Evolutionary conservation across 2,797 vertebrate genomes (phyloP).

Genomic region (Numenius phaeopus): DNA sequence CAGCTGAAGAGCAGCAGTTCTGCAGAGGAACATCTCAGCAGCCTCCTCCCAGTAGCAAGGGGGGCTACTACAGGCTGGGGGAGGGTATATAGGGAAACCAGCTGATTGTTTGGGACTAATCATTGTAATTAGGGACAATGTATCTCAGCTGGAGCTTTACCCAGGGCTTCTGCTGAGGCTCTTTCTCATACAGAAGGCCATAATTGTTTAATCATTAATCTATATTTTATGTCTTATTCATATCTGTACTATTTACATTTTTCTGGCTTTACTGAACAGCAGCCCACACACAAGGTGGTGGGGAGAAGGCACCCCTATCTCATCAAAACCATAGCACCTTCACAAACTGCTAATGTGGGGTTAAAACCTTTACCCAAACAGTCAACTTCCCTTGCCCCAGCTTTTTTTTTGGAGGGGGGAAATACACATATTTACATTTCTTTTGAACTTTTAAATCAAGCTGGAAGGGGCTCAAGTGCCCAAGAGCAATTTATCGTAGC

Average conservation of each 20-base stretch:
- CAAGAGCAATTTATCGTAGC: background rate
- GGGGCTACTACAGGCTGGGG: rapidly evolving
- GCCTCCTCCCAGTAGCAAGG: rapidly evolving
- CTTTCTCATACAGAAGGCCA: background rate
- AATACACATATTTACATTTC: background rate
- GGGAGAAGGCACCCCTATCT: background rate
- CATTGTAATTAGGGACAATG: background rate
- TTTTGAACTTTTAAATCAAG: slow-evolving; percentile 32
- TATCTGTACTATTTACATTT: background rate
- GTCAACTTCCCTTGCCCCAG: background rate
- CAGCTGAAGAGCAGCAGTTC: background rate
- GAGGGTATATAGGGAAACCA: background rate
- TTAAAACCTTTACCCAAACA: background rate
- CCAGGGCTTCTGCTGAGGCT: background rate
- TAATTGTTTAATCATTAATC: background rate
- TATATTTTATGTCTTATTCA: background rate
- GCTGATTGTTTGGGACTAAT: background rate
- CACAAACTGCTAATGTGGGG: background rate
- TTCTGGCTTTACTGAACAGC: background rate
- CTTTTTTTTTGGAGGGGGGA: background rate
- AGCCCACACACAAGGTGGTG: background rate
- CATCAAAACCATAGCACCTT: background rate
- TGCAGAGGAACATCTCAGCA: background rate
- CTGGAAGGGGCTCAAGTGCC: background rate
- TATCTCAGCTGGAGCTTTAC: background rate